These are phyloP conservation scores for Galaxea fascicularis DNA, from an alignment of 92 coral and sea anemone genomes.

Conservation along the genomic window DNA sequence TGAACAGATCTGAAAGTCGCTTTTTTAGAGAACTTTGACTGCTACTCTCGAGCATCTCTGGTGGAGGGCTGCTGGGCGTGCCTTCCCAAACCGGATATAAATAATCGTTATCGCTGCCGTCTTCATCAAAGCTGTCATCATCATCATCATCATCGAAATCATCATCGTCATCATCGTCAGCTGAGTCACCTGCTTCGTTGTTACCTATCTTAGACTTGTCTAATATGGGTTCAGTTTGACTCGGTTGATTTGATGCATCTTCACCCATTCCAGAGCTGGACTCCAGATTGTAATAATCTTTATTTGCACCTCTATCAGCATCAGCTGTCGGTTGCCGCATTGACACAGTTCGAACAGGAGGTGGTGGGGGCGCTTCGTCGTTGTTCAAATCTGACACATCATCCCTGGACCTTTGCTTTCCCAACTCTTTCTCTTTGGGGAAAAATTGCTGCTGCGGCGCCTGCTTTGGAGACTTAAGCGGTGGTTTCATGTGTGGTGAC, in stretches of 20 bases:
- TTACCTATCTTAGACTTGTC: not conserved
- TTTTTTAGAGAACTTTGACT: too few relatives aligned
- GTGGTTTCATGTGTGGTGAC: not conserved
- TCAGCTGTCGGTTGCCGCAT: not conserved
- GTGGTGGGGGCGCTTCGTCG: not conserved
- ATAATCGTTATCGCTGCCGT: not conserved
- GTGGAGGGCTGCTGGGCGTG: not conserved
- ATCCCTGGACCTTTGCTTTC: too few relatives aligned
- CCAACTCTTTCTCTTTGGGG: not conserved
- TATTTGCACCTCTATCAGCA: not conserved
- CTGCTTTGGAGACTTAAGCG: not conserved
- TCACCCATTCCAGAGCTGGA: not conserved
- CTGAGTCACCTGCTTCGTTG: not conserved
- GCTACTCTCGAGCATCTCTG: not conserved
- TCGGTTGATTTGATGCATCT: not conserved
- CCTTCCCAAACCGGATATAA: not conserved
- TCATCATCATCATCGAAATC: not conserved
- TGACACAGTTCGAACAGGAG: not conserved
- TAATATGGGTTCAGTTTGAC: not conserved
- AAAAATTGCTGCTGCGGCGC: not conserved
- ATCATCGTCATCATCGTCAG: not conserved
- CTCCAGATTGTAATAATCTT: not conserved
- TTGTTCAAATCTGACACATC: too few relatives aligned
- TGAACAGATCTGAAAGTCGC: too few relatives aligned
- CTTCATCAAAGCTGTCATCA: not conserved